These are phyloP conservation scores for Xanthostigma xanthostigma DNA, from an alignment of 2,888 invertebrate genomes.

Conservation along the genomic window DNA sequence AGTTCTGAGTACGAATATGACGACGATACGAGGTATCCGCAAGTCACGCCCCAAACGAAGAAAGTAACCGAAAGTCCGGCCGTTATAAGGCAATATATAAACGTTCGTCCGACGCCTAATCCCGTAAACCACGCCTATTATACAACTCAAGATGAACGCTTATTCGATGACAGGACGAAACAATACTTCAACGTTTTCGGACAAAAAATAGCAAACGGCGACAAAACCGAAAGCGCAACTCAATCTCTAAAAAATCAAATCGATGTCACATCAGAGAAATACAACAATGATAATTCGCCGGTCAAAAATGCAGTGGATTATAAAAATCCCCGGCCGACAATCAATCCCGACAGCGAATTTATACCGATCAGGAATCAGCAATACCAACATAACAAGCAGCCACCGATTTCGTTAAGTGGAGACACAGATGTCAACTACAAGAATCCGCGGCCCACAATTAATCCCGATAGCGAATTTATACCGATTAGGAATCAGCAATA, in stretches of 20 bases:
- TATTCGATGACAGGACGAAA: constrained; percentile 56
- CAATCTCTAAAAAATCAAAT: constrained; percentile 4
- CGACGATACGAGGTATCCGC: constrained; percentile 18
- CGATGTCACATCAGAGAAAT: constrained; percentile 1
- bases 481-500: constrained; percentile 27
- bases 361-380: constrained; percentile 11
- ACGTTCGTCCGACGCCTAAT: constrained; percentile 33
- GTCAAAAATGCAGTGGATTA: constrained; percentile 6
- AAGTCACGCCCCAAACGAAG: constrained; percentile 19
- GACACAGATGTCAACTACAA: too few relatives aligned
- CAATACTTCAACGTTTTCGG: constrained; percentile 62
- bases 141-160: constrained; percentile 49
- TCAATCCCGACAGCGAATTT: too few relatives aligned
- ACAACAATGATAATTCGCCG: constrained; percentile 8
- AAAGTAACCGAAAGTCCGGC: constrained; percentile 15
- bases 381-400: constrained; percentile 12
- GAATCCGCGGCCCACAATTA: constrained; percentile 43
- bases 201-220: constrained; percentile 42
- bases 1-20: constrained; percentile 14
- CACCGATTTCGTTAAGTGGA: too few relatives aligned
- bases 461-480: constrained; percentile 51
- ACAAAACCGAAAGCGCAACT: constrained; percentile 29
- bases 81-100: constrained; percentile 19
- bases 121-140: constrained; percentile 46
- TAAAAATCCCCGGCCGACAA: constrained; percentile 1